Evolutionary conservation across 2,888 invertebrate genomes (phyloP), one percentile per base, ranked within the genome.

Genomic region (Nipponacmea schrenckii): DNA sequence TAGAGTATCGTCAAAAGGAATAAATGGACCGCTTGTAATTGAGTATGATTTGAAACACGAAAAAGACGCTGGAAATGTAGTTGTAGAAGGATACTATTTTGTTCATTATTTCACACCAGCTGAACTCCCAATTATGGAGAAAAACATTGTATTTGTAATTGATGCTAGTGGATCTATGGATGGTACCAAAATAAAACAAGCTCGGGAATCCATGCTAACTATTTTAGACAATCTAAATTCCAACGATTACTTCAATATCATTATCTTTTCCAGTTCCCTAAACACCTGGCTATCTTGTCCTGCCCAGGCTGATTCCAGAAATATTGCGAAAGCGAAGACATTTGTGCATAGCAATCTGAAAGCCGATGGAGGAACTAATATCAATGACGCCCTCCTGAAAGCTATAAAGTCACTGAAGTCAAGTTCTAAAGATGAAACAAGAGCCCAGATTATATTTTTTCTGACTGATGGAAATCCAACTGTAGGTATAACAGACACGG

Each of bases 131-230:
- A 64, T 71, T 0, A 62, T 83, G 20, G 66, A 71, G 0, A 94
- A 94, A 85, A 92, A 93, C 81, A 92, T 93, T 2, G 91, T 94
- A 15, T 94, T 94, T 85, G 93, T 94, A 31, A 90, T 94, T 83
- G 94, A 94, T 85, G 92, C 93, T 0, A 93, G 93, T 50, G 93
- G 94, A 15, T 94, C 93, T 69, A 94, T 94, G 94, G 89, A 90
- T 79, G 94, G 92, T 31, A 90, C 90, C 69, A 93, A 93, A 89
- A 91, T 94, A 63, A 87, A 89, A 27, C 93, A 94, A 87, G 89
- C 93, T n/a, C 91, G 72, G 69, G 91, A 92, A 71, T 93, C 94
- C 31, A 93, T 94, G 93, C 88, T 90, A 75, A 91, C 91, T 65
- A 94, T 94, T 75, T 90, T 94, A n/a, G 87, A 89, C 14, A 92